These are phyloP conservation scores for Hemaris fuciformis DNA, from an alignment of 2,888 invertebrate genomes.

Conservation along the genomic window DNA sequence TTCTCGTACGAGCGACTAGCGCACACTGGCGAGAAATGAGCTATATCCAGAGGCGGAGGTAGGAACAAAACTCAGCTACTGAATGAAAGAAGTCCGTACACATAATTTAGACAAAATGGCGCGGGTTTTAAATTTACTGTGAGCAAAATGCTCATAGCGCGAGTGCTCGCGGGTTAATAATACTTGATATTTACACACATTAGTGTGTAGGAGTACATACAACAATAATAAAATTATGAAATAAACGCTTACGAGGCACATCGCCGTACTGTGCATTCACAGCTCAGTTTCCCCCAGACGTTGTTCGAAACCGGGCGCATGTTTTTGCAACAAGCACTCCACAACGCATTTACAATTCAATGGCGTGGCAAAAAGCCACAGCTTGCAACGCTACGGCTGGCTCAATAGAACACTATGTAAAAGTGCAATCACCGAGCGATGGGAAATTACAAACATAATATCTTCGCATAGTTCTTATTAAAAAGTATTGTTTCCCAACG, in stretches of 20 bases:
- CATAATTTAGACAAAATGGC: too few species aligned
- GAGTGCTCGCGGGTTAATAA: too few species aligned
- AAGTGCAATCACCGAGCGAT: not conserved
- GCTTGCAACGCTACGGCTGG: slow-evolving; percentile 24
- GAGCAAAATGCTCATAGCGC: too few species aligned
- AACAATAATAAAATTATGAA: not conserved
- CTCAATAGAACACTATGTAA: slow-evolving; percentile 17
- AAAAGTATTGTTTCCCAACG: not conserved
- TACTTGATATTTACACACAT: too few species aligned
- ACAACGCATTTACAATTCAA: slow-evolving; percentile 43
- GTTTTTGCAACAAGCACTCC: slow-evolving; percentile 30
- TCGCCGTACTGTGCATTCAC: slow-evolving; percentile 19
- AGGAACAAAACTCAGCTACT: too few species aligned
- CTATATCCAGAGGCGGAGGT: too few species aligned
- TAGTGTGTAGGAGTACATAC: too few species aligned
- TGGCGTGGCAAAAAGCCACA: slow-evolving; percentile 34
- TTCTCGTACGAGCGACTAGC: too few species aligned
- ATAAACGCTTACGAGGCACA: not conserved
- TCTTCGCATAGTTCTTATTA: not conserved
- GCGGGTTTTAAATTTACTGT: too few species aligned
- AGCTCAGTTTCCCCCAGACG: slow-evolving; percentile 11
- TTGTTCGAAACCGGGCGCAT: slow-evolving; percentile 8
- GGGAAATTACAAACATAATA: not conserved
- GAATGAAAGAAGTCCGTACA: too few species aligned
- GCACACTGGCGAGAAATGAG: too few species aligned